Base-by-base conservation (phyloP, 2,888 invertebrate species). In the Aelia acuminata region DNA sequence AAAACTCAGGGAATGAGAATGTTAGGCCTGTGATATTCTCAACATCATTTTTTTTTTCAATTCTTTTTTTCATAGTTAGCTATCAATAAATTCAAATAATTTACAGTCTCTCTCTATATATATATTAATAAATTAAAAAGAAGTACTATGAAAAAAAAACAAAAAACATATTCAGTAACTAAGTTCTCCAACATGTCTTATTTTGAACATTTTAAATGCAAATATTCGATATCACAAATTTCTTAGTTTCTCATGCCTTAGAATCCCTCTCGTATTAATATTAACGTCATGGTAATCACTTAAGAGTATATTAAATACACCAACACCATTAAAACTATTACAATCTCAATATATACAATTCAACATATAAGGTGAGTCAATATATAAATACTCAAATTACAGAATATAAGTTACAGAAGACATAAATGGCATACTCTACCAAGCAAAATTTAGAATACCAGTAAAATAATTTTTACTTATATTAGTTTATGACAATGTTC, bases 171-270 rank as follows among this genome's bases (percentile, higher is more conserved):
- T 84, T 57, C 31, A 35, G 53, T 53, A 47, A 84, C 88, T 88
- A 70, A 43, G 48, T 47, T 50, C 49, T 84, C 57, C 84, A 88
- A 88, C 53, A 26, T 84, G 48, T 48, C 26, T 84, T 84, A 88
- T 84, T 88, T 89, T 89, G 87, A 88, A 90, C 88, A 89, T 89
- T 90, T 88, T 89, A 90, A 90, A 90, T 89, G 90, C 89, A 90
- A 87, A 89, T 89, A 88, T 87, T 90, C 89, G 87, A 90, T 90
- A 90, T 89, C 89, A 89, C 90, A 90, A 90, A 90, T 85, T 90
- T 86, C 70, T 57, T 86, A 47, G 53, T 86, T 86, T 63, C 43
- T 86, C 86, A 86, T 86, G 86, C 86, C 57, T 86, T 86, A 57
- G 48, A 86, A 85, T 85, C 70, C 86, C 86, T 47, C 57, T 86